Evolutionary conservation across 1,140 invertebrate genomes (phyloP), one percentile per base, ranked within the genome.

Genomic region (Calosoma granatense): DNA sequence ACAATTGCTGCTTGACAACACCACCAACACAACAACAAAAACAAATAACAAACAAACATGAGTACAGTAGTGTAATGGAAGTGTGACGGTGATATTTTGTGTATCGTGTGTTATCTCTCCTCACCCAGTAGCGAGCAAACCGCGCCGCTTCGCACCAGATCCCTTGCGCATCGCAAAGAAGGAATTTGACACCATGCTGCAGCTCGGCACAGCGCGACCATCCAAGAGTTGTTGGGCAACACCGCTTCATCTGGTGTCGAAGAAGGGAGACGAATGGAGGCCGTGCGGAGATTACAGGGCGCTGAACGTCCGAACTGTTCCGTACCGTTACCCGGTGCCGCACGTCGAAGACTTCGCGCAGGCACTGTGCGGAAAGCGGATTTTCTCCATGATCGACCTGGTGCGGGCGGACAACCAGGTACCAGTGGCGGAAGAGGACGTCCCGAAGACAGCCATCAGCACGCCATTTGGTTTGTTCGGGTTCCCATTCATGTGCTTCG

Each of bases 311-410:
- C 11, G 62, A 2, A 75, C 72, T 1, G 58, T 65, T 6, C 65
- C 69, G 0, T 71, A 78, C 55, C n/a, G 64, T 0, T 76, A 72
- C 53, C 72, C 69, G 11, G 26, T 74, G 0, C 67, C 65, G 1
- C 58, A 63, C n/a, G 59, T 64, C n/a, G n/a, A n/a, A n/a, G n/a
- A n/a, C n/a, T n/a, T n/a, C n/a, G n/a, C n/a, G n/a, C n/a, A n/a
- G n/a, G n/a, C n/a, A n/a, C n/a, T n/a, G n/a, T n/a, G n/a, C n/a
- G n/a, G n/a, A n/a, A n/a, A 1, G 62, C 57, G 14, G 17, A 58
- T 56, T 36, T 79, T 79, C 57, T 65, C 70, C 1, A 63, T 61
- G 1, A 53, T 80, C 1, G 76, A 81, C 64, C 53, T 78, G 1
- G 57, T 60, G 0, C 64, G 64, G 21, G 78, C 76, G 0, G 81